Evolutionary conservation across 2,888 invertebrate species (phyloP).

Genomic region (Eupsilia transversa): DNA sequence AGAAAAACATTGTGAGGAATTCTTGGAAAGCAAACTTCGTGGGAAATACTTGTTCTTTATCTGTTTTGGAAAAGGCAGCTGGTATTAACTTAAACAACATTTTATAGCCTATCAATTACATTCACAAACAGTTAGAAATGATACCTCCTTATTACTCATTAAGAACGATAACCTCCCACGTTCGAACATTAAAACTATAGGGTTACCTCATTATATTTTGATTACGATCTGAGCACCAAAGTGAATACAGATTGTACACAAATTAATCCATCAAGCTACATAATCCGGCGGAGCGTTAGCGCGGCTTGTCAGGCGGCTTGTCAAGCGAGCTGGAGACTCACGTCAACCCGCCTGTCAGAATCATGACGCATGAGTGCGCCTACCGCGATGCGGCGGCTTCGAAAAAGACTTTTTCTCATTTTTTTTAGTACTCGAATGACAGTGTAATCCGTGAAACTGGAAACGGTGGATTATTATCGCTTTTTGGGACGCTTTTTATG

Average conservation of each 20-base stretch:
- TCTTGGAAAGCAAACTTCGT: neutral
- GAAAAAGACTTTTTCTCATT: conserved; percentile 71
- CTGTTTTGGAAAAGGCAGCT: neutral
- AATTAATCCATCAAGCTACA: conserved; percentile 88
- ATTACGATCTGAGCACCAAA: conserved; percentile 73
- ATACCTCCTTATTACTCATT: conserved; percentile 55
- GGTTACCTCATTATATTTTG: conserved; percentile 76
- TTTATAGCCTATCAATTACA: conserved; percentile 47
- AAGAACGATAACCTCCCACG: conserved; percentile 58
- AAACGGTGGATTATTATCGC: conserved; percentile 73
- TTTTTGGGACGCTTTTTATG: conserved; percentile 62
- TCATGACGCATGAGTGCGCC: conserved; percentile 88
- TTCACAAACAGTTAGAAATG: conserved; percentile 49
- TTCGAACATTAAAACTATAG: conserved; percentile 54
- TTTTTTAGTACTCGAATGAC: conserved; percentile 66
- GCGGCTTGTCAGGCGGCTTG: conserved; percentile 79
- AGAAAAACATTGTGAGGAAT: neutral
- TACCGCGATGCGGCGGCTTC: conserved; percentile 79
- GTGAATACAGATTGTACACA: conserved; percentile 72
- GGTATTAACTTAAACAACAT: conserved; percentile 33
- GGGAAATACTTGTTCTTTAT: neutral
- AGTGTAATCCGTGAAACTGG: conserved; percentile 78
- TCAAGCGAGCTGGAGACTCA: conserved; percentile 75
- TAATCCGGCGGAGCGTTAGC: conserved; percentile 83
- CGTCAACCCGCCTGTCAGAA: conserved; percentile 86